Base-by-base conservation (phyloP, 1,140 invertebrate genomes). In the Musca vetustissima region DNA sequence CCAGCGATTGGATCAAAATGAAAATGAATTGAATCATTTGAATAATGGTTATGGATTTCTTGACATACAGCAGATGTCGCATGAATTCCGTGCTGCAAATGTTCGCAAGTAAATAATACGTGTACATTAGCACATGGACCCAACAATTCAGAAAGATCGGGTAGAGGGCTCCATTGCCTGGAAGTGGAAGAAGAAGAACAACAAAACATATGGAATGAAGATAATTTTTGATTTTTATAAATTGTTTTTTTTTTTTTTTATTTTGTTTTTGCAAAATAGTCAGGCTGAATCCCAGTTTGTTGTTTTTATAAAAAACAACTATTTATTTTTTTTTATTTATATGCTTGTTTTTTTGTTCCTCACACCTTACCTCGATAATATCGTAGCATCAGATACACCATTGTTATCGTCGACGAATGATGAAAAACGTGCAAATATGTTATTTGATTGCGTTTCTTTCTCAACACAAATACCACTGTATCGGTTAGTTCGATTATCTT, bases 351-450 rank as follows among this genome's bases (percentile, higher is more conserved):
- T 32, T 32, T 32, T 32, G 3, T 32, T 32, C 9, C 59, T 64
- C 22, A 13, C 19, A 49, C 21, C 48, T 70, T 81, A 87, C 86
- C 86, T 82, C 85, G 57, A n/a, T 89, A 86, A 75, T 87, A 95
- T 78, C 90, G 91, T 4, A 91, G 87, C 1, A 93, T 92, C 66
- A 95, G 89, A 91, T 94, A 97, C 6, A 91, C 85, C 61, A 88
- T 87, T 21, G 91, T 77, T 0, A 89, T 86, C 85, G 91, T 92
- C 68, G 88, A 81, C 0, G 87, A 83, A 72, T 92, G 91, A 74
- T 92, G 90, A 72, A 91, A 92, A 0, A 92, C 80, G 74, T 95
- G 92, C 4, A 94, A 85, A 71, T 89, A 90, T 0, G 89, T 86
- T 8, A 93, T 87, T 84, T 93, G 91, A 43, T 87, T 88, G 65